Evolutionary conservation across 2,888 invertebrate genomes (phyloP), one percentile per base, ranked within the genome.

Genomic region (Agapostemon virescens): DNA sequence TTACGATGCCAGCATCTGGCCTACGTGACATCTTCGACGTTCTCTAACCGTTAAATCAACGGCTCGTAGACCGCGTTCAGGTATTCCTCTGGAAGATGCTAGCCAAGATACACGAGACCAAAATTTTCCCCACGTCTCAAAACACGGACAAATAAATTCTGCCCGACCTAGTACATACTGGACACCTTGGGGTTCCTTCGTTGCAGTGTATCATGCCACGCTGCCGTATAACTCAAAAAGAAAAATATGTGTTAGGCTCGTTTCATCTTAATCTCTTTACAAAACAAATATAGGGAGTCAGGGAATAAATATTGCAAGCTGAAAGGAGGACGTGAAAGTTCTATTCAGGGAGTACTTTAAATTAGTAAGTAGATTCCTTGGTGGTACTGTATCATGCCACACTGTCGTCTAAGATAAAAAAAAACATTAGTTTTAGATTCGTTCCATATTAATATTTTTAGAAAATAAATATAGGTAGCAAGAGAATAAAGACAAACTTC

Each of bases 1-100:
- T 88, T 88, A 88, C 82, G 88, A 85, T 71, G 70, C 66, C 69
- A 61, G 78, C 79, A 88, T 79, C 86, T 86, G 86, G 78, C 38
- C 66, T 79, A 76, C 79, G 73, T 78, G 75, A 77, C 66, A 68
- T 70, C 66, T 70, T 61, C 58, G 74, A 81, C 69, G 71, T 79
- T 76, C 77, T 33, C 33, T 6, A 45, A 49, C 67, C 78, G 81
- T 86, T 85, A 84, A 83, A 83, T 81, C 83, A 79, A 83, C 77
- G 68, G 77, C 75, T 67, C 72, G 68, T 77, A 71, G 66, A 64
- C 61, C 61, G 20, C 30, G 67, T 69, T 30, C 58, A 42, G 74
- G 45, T 55, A 72, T 71, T 63, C 26, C 42, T 7, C 9, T 11
- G 36, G 42, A 69, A 74, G 66, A 81, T 66, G 45, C 33, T 70